Evolutionary conservation across 2,888 invertebrate species (phyloP).

Genomic region (Ophion costatus): DNA sequence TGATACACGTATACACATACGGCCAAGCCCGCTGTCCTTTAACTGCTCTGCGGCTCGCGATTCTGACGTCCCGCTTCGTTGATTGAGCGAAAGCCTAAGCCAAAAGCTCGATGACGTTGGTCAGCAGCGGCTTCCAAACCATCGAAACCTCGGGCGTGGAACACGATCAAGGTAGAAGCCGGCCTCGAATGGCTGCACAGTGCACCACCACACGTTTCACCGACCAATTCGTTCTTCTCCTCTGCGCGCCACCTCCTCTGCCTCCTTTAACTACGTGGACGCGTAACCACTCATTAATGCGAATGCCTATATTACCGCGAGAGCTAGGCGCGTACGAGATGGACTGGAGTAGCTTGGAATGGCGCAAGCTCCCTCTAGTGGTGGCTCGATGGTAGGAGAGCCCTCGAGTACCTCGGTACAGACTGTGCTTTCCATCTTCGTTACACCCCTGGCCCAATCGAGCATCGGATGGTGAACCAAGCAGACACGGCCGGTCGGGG

Average conservation of each 20-base stretch:
- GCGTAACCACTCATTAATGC: constrained; percentile 74
- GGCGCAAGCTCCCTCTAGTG: constrained; percentile 37
- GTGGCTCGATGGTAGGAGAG: constrained; percentile 31
- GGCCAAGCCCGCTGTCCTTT: constrained; percentile 5
- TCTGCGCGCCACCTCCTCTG: neutral
- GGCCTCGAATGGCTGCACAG: constrained; percentile 22
- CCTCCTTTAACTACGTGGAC: constrained; percentile 68
- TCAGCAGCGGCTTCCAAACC: constrained; percentile 46
- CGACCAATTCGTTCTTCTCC: constrained; percentile 34
- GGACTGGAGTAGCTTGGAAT: constrained; percentile 57
- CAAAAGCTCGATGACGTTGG: constrained; percentile 63
- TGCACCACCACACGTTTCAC: constrained; percentile 43
- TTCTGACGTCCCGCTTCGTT: constrained; percentile 78
- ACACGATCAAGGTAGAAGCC: constrained; percentile 38
- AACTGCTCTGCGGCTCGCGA: constrained; percentile 70
- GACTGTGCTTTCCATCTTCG: constrained; percentile 25
- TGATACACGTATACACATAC: neutral
- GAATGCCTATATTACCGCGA: constrained; percentile 73
- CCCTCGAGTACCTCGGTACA: constrained; percentile 6
- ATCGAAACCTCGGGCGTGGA: constrained; percentile 41
- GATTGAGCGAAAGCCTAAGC: constrained; percentile 73
- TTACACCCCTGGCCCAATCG: constrained; percentile 33
- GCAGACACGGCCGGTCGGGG: neutral
- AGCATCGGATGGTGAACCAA: constrained; percentile 2
- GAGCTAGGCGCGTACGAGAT: constrained; percentile 44